These are phyloP conservation scores for Macrophya annulata DNA, from an alignment of 2,888 invertebrate genomes.

Conservation along the genomic window DNA sequence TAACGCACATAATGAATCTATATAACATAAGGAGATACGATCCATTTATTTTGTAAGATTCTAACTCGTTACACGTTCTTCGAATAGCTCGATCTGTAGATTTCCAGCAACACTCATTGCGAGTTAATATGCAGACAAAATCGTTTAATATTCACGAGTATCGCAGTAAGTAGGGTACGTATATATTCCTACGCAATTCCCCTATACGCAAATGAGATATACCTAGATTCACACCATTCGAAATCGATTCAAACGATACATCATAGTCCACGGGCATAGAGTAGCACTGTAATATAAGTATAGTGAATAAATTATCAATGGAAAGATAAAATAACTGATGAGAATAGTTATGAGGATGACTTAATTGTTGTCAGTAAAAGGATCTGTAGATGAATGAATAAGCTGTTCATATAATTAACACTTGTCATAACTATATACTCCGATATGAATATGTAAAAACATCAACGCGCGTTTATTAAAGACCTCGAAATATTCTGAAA, in stretches of 20 bases:
- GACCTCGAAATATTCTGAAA: not conserved
- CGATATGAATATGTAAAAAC: not conserved
- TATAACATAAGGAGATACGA: not conserved
- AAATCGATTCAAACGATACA: not conserved
- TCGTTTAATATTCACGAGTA: not conserved
- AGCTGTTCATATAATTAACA: slow-evolving; percentile 7
- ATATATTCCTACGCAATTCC: not conserved
- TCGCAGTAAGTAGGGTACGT: too few relatives aligned
- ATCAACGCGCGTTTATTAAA: not conserved
- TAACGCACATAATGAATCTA: not conserved
- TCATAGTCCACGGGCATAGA: not conserved
- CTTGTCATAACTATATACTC: not conserved
- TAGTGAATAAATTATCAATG: slow-evolving; percentile 3
- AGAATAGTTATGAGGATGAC: slow-evolving; percentile 29
- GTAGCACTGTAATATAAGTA: not conserved
- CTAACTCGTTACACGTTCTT: not conserved
- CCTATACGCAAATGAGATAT: slow-evolving; percentile 2
- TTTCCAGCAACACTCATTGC: not conserved
- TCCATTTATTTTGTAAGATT: not conserved
- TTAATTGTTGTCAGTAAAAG: not conserved
- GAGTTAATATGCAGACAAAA: not conserved
- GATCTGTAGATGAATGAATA: not conserved
- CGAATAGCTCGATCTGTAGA: not conserved
- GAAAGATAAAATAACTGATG: not conserved
- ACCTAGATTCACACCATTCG: not conserved